Evolutionary conservation across 2,797 vertebrate genomes (phyloP).

Genomic region (Glyptemys insculpta): DNA sequence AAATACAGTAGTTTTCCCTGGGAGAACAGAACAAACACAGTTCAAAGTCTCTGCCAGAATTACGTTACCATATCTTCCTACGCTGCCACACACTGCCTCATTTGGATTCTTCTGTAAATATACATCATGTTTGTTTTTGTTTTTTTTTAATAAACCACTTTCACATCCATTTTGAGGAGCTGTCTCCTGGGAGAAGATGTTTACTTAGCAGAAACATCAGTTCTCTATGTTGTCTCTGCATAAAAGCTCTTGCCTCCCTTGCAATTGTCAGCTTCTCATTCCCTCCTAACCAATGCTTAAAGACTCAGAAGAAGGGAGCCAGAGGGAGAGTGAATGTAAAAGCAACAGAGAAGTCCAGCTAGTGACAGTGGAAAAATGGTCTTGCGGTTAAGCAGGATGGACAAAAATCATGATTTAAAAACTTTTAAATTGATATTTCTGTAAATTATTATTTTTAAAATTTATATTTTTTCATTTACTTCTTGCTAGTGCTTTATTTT

Average conservation of each 20-base stretch:
- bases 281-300: neutral
- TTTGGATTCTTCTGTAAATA: neutral
- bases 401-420: neutral
- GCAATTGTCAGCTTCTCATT: constrained; percentile 40
- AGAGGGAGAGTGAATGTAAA: constrained; percentile 51
- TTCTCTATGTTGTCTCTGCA: neutral
- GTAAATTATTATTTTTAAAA: neutral
- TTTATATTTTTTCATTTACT: neutral
- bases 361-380: neutral
- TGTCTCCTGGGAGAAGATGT: constrained; percentile 4
- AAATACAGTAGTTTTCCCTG: neutral
- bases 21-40: neutral
- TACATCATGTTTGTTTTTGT: neutral
- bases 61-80: neutral
- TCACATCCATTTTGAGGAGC: constrained; percentile 29
- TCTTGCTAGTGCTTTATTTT: neutral
- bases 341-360: constrained; percentile 36
- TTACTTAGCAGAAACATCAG: constrained; percentile 4
- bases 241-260: constrained; percentile 17
- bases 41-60: neutral
- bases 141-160: neutral
- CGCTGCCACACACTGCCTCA: neutral
- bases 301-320: neutral
- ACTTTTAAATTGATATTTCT: neutral
- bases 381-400: neutral